A percentile compares a stretch with the other conserved stretches of the same genome.
These are phyloP conservation scores for Melanaphis sacchari DNA, from an alignment of 1,140 invertebrate genomes.

Conservation along the genomic window DNA sequence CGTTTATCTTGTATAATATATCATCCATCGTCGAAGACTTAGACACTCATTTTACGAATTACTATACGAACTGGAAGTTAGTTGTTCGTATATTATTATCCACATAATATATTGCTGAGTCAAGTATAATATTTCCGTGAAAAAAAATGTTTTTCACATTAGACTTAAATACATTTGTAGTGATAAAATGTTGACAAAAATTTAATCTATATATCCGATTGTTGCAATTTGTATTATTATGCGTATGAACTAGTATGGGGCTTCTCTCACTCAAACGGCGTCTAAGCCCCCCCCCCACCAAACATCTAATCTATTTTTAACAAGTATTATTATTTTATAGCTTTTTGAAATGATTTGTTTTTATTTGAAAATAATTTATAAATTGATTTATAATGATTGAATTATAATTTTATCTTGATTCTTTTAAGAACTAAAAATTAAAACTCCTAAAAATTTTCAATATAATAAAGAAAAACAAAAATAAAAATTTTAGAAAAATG, in stretches of 20 bases:
- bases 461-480: too few species aligned
- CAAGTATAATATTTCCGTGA: neutral
- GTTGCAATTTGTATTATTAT: neutral
- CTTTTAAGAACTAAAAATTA: too few species aligned
- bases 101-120: neutral
- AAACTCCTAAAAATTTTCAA: too few species aligned
- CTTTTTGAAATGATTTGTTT: neutral
- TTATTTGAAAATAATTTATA: neutral
- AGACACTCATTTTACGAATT: neutral
- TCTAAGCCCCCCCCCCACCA: fast-evolving
- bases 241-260: too few species aligned
- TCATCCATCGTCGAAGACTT: neutral
- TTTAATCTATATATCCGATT: neutral
- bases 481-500: too few species aligned
- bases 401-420: too few species aligned
- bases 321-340: neutral
- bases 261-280: neutral
- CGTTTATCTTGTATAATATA: neutral
- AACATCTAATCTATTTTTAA: neutral
- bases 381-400: neutral
- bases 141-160: neutral
- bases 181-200: neutral
- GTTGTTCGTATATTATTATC: neutral
- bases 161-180: neutral
- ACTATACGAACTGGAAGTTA: neutral